Base-by-base conservation (phyloP, 2,888 invertebrate genomes). In the Ypsolopha sequella region DNA sequence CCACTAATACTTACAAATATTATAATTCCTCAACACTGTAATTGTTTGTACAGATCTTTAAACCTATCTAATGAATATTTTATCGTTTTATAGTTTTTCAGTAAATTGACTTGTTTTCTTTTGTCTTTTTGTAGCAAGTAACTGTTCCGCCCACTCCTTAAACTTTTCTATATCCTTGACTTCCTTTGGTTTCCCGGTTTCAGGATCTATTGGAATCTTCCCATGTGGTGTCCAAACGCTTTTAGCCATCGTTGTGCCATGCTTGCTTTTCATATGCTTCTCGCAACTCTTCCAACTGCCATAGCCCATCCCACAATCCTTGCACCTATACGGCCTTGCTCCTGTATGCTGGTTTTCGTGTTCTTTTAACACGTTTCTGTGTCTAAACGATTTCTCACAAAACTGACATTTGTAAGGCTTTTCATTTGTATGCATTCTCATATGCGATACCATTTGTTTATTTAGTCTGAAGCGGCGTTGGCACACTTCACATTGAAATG, bases 261-360 rank as follows among this genome's bases (percentile, higher is more conserved):
- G 51, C 7, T 24, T 44, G 10, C 46, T 35, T 9, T 45, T 53
- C 89, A 91, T 90, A 60, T 91, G 91, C 60, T 91, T 91, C 64
- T 91, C 91, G 63, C 90, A 91, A 71, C 91, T 91, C n/a, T 91
- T 90, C 90, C 91, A 91, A 68, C 91, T 91, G 6, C 91, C 90
- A 60, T 91, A 91, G 60, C 90, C 49, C 41, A 24, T 52, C 63
- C 89, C 88, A 65, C 91, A 91, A 58, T 90, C 89, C 36, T 82
- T 59, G 58, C 91, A 91, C 6, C 89, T 89, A 64, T 91, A 91
- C 0, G 91, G 91, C 36, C 89, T 74, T 60, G 89, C 89, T 0
- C 50, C 47, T 1, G 47, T 41, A 36, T 50, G 53, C 13, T 89
- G 52, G 11, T 46, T 45, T 9, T 41, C 24, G n/a, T 52, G 52